Evolutionary conservation across 2,113 vertebrate genomes (phyloP).

Genomic region (Ptychochromis oligacanthus): DNA sequence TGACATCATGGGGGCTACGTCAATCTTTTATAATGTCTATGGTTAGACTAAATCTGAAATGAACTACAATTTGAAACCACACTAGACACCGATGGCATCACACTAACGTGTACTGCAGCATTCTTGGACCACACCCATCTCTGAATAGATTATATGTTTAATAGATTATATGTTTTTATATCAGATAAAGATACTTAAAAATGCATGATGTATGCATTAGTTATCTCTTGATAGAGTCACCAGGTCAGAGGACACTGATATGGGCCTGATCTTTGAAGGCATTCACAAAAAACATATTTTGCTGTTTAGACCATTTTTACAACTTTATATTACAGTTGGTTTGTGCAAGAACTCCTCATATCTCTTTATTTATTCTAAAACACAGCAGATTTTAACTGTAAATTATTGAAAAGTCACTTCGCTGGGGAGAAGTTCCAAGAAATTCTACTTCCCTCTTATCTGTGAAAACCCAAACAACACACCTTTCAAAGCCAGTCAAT

Average conservation of each 20-base stretch:
- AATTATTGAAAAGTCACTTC: background rate
- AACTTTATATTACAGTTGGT: background rate
- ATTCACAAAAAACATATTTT: too few species aligned
- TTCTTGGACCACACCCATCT: background rate
- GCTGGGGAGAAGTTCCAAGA: background rate
- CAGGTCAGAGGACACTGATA: too few species aligned
- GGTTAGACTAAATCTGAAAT: background rate
- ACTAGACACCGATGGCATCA: background rate
- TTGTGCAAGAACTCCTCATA: background rate
- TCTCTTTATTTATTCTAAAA: background rate
- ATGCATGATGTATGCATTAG: too few species aligned
- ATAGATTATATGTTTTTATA: background rate
- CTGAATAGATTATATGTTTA: background rate
- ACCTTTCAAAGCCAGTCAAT: slow-evolving; percentile 25
- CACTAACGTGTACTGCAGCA: too few species aligned
- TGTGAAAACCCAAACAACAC: slow-evolving; percentile 7
- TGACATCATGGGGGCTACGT: background rate
- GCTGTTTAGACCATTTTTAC: background rate
- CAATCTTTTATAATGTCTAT: background rate
- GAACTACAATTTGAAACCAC: background rate
- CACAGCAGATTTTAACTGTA: background rate
- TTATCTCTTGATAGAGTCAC: too few species aligned
- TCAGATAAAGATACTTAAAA: too few species aligned
- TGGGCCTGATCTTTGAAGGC: too few species aligned
- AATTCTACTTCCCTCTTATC: background rate